phyloP scores from a whole-genome alignment of 1,140 invertebrate species.

The Lepidurus arcticus region DNA sequence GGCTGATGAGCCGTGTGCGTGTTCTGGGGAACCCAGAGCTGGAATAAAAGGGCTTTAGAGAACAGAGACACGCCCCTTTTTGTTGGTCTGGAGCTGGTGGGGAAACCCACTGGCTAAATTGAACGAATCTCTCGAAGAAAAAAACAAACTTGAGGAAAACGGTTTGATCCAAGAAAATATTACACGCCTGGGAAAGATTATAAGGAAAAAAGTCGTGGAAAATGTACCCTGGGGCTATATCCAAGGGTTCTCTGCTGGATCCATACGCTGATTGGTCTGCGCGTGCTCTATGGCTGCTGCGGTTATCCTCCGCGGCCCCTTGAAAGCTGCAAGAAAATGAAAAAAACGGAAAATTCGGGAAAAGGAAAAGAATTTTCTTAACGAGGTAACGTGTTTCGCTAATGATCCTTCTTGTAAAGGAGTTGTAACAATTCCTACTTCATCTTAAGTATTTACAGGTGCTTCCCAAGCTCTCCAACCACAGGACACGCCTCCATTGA shows the following conservation, averaged over 20 bases:
- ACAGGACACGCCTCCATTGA: neutral
- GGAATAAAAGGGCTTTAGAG: neutral
- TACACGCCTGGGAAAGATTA: neutral
- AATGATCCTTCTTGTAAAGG: slow-evolving; percentile 6
- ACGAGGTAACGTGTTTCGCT: neutral
- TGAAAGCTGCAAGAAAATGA: neutral
- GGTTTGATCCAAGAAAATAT: neutral
- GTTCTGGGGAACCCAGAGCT: neutral
- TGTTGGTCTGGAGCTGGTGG: neutral
- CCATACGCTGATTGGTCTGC: neutral
- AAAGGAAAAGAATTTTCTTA: neutral
- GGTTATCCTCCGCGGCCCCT: neutral
- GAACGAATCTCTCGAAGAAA: neutral
- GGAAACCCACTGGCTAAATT: neutral
- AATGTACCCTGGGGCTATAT: neutral
- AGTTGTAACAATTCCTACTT: neutral
- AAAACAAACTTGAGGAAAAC: neutral
- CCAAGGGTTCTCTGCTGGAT: neutral
- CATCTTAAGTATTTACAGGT: neutral
- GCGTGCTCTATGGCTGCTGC: neutral
- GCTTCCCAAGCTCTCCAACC: neutral
- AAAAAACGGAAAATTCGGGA: neutral
- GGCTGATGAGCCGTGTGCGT: neutral
- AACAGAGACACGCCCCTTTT: neutral
- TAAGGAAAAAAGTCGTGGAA: neutral